Base-by-base conservation (phyloP, 2,797 vertebrate genomes). In the Threskiornis aethiopicus region DNA sequence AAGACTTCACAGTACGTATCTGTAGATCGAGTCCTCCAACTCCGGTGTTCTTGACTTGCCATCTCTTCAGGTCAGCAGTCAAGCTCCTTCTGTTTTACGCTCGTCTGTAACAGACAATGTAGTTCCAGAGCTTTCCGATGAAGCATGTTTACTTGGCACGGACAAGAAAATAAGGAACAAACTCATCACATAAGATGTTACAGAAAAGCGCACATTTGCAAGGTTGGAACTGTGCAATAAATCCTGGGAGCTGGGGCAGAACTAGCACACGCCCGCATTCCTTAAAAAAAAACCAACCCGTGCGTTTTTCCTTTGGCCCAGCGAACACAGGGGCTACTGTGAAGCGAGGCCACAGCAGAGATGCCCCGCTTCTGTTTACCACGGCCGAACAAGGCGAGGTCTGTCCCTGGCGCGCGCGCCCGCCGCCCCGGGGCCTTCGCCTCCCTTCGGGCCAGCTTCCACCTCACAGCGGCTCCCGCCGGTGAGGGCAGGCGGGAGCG, bases 241-340 rank as follows among this genome's bases (percentile, higher is more conserved):
- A 42, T 13, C 13, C 41, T 4, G 13, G 20, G 35, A 61, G 17
- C 28, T 6, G 16, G 19, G 13, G n/a, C 46, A 42, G 42, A 47
- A 31, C 24, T 6, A 42, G 37, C 28, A 17, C 25, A 21, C 44
- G 5, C 31, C 28, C 1, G 2, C 17, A 8, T 0, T 1, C 14
- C 67, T 52, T 12, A 3, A 25, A 44, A 15, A 15, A 4, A 5
- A 9, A 39, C 37, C 37, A 39, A 37, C 6, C 26, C 22, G 1
- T 5, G 21, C 13, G 1, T 8, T 81, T 33, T 58, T 9, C 8
- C 55, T 65, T 11, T 9, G 67, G 46, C 65, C 16, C 58, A 9
- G 1, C 29, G 5, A 55, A 44, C 47, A 42, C 16, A 25, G 8
- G 4, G 11, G 2, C 14, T 13, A 7, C 54, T 11, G 35, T 15